A percentile compares a stretch with the other conserved stretches of the same genome.
Conservation (phyloP, 2,113 vertebrate genomes). For the Triplophysa tibetana region DNA sequence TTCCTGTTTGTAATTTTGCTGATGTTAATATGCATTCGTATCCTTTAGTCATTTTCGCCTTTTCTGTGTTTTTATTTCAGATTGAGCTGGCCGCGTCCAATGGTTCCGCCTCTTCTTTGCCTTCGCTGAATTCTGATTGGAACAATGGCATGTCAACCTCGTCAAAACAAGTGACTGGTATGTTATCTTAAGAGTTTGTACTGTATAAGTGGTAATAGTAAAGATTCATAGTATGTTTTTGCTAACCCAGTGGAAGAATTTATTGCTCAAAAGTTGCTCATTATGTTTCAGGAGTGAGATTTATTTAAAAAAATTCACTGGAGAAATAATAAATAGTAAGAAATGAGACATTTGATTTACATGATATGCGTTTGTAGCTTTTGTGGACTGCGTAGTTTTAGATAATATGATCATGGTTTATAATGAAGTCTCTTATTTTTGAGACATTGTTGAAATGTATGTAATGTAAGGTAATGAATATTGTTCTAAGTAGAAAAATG, state of each 20-base stretch:
- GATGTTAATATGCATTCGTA: slow-evolving; percentile 59
- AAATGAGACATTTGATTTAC: too few species aligned
- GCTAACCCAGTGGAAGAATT: not conserved
- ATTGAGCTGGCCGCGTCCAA: slow-evolving; percentile 35
- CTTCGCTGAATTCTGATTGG: slow-evolving; percentile 67
- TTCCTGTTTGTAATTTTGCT: slow-evolving; percentile 77
- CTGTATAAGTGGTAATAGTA: not conserved
- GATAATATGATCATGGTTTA: not conserved
- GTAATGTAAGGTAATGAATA: too few species aligned
- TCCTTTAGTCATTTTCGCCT: slow-evolving; percentile 35
- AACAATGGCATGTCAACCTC: slow-evolving; percentile 67
- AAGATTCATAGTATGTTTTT: not conserved
- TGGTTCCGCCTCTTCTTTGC: slow-evolving; percentile 53
- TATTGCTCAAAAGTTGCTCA: not conserved
- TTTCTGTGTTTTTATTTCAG: slow-evolving; percentile 43
- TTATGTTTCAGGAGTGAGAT: not conserved
- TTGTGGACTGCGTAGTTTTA: not conserved
- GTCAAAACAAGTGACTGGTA: slow-evolving; percentile 70
- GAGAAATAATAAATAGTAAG: too few species aligned
- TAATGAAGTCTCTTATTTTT: too few species aligned
- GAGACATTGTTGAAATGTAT: too few species aligned
- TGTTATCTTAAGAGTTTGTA: slow-evolving; percentile 38
- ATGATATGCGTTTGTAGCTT: not conserved
- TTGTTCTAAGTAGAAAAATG: too few species aligned
- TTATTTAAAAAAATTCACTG: too few species aligned